phyloP scores from a whole-genome alignment of 2,113 vertebrate genomes.

The Pachycephala philippinensis region DNA sequence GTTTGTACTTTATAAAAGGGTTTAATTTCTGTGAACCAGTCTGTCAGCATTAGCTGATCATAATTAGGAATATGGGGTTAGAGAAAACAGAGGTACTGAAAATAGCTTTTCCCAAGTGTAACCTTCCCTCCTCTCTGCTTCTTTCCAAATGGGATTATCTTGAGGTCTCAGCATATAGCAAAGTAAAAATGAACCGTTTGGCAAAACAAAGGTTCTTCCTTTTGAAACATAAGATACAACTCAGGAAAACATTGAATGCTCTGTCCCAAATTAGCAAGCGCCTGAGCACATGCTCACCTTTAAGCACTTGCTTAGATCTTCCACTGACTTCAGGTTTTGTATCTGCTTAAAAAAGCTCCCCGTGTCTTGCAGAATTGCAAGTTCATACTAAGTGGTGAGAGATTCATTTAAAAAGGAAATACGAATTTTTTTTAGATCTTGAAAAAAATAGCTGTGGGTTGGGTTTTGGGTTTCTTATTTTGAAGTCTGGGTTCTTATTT shows the following conservation, averaged over 20 bases:
- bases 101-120: constrained; percentile 6
- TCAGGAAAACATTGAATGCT: background rate
- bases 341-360: background rate
- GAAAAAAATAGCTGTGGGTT: constrained; percentile 9
- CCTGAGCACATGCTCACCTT: background rate
- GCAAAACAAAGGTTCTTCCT: background rate
- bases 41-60: constrained; percentile 21
- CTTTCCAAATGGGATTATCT: constrained; percentile 7
- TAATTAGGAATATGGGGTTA: constrained; percentile 14
- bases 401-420: constrained; percentile 33
- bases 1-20: background rate
- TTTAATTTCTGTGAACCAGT: constrained; percentile 19
- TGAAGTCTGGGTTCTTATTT: constrained; percentile 26
- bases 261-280: background rate
- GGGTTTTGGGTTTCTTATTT: constrained; percentile 45
- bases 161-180: background rate
- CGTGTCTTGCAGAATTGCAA: background rate
- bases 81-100: constrained; percentile 5
- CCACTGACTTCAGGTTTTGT: background rate
- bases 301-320: background rate
- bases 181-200: background rate
- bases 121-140: background rate
- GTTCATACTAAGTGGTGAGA: background rate
- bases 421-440: background rate
- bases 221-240: background rate